Conservation (phyloP, 2,888 invertebrate species). For the Dendrolimus pini region DNA sequence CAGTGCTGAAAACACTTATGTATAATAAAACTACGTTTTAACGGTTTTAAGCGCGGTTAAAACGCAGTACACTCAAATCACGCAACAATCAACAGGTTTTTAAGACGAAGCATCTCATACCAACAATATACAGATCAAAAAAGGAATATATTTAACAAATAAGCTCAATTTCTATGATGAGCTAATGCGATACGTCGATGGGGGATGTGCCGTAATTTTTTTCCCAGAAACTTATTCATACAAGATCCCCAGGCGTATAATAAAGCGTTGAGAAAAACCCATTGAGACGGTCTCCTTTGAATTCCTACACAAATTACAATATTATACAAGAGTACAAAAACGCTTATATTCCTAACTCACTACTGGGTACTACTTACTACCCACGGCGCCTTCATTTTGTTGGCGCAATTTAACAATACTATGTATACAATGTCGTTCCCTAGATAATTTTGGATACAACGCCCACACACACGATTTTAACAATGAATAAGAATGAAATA, state of each 20-base stretch:
- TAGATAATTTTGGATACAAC: no score
- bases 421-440: no score
- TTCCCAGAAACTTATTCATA: background rate
- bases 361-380: background rate
- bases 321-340: constrained; percentile 8
- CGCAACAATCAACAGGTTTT: no score
- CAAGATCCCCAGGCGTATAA: background rate
- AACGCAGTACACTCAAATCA: no score
- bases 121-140: background rate
- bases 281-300: constrained; percentile 9
- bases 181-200: background rate
- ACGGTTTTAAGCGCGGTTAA: no score
- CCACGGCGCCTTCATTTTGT: background rate
- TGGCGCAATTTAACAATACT: background rate
- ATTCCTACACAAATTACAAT: constrained; percentile 21
- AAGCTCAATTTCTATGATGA: background rate
- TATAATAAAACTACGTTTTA: no score
- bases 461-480: no score
- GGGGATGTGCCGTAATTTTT: background rate
- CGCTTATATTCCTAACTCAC: background rate
- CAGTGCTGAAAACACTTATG: no score
- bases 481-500: no score
- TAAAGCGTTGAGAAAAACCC: constrained; percentile 5
- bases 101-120: background rate
- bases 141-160: background rate